Base-by-base conservation (phyloP, 2,113 vertebrate species). In the Lethenteron reissneri region DNA sequence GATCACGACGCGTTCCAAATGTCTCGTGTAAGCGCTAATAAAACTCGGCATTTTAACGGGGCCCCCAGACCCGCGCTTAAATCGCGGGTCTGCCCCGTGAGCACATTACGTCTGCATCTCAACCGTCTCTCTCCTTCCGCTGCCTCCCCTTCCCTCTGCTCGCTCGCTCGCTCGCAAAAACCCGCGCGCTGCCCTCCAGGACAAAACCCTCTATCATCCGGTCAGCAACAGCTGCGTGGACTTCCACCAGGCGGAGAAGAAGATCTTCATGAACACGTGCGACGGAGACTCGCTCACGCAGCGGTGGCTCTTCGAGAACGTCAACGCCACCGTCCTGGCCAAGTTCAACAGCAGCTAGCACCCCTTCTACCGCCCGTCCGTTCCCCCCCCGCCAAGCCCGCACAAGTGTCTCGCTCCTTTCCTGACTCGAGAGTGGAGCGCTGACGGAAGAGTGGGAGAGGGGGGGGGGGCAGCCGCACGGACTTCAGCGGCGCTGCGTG, bases 271-370 rank as follows among this genome's bases (percentile, higher is more conserved):
- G 88, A 89, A 78, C 64, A 75, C 77, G 57, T 90, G 88, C 77
- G 80, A 84, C 74, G 79, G 86, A 2, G 76, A 80, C 2, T 85
- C 85, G 13, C 78, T 74, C 58, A 84, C 82, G 12, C 88, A 90
- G 81, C 85, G 83, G 75, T 90, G 88, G 88, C 78, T 85, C 74
- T 89, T 90, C 75, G 84, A 88, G 80, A 84, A 84, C 17, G 85
- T 81, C 79, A 90, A 90, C 77, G 72, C 78, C 56, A 86, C 86
- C 0, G 79, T 89, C 73, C 78, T 90, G 77, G 83, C 86, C 73
- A 79, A 78, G 56, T 88, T 89, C 78, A 88, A 87, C 75, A 79
- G 78, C 58, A 80, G 60, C 15, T 71, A 68, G 64, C 21, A 12
- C 14, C 62, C 14, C 62, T 56, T 9, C 7, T 2, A 1, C 14